These are phyloP conservation scores for Ailuropoda melanoleuca DNA, from an alignment of 2,113 vertebrate species.

Conservation along the genomic window DNA sequence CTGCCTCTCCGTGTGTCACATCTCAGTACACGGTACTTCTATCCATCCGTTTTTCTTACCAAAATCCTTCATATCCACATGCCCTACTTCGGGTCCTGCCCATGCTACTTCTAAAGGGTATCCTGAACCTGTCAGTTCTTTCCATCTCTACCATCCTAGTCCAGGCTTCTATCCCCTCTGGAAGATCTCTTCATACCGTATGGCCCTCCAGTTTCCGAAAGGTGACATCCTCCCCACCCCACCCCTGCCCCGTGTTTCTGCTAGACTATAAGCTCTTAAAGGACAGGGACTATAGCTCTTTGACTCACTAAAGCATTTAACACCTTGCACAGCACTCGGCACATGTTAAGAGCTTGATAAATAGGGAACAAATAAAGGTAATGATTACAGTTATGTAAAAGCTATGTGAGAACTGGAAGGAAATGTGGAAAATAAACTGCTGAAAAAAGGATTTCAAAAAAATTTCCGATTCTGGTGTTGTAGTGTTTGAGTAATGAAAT, in stretches of 20 bases:
- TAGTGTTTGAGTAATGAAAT: neutral
- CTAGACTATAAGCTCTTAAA: neutral
- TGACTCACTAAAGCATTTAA: neutral
- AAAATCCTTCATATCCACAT: neutral
- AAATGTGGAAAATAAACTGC: neutral
- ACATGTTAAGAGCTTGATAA: neutral
- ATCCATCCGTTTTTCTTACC: neutral
- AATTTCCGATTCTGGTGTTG: neutral
- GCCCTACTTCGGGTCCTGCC: neutral
- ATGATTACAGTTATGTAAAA: neutral
- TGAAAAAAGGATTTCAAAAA: neutral
- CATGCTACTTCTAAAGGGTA: neutral
- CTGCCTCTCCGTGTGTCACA: neutral
- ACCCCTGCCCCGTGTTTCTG: neutral
- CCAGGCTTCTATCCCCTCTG: neutral
- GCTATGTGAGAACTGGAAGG: neutral
- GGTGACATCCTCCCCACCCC: too few relatives aligned
- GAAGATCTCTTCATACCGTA: neutral
- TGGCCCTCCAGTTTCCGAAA: neutral
- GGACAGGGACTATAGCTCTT: neutral
- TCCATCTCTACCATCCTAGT: neutral
- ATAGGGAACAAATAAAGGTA: conserved; percentile 15
- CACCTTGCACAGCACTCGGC: neutral
- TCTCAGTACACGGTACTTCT: neutral
- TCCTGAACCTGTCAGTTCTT: neutral